These are phyloP conservation scores for Sinella curviseta DNA, from an alignment of 1,140 invertebrate species.

Conservation along the genomic window DNA sequence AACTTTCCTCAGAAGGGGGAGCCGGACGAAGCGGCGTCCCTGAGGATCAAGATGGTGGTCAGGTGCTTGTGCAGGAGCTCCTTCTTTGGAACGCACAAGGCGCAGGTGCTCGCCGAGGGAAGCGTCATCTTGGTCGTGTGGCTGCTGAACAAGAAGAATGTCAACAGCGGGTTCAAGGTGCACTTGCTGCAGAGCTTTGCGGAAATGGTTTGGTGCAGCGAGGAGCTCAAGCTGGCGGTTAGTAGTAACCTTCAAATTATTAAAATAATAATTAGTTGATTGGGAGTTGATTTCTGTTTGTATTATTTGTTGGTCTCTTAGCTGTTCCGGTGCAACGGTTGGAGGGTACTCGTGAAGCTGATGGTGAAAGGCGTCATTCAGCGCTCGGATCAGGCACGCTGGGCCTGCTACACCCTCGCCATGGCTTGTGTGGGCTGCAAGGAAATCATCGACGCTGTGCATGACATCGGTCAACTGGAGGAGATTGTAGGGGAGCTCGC, in stretches of 20 bases:
- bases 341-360: constrained; percentile 23
- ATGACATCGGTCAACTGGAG: constrained; percentile 24
- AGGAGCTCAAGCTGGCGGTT: constrained; percentile 27
- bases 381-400: constrained; percentile 26
- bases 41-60: background rate
- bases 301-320: too few relatives aligned
- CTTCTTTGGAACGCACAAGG: constrained; percentile 41
- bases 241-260: background rate
- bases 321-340: constrained; percentile 23
- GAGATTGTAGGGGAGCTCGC: constrained; percentile 40
- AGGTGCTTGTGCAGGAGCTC: constrained; percentile 25
- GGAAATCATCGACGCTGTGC: background rate
- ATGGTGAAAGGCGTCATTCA: background rate
- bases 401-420: constrained; percentile 26
- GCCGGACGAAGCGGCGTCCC: background rate
- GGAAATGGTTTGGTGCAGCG: constrained; percentile 37
- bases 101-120: constrained; percentile 31
- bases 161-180: constrained; percentile 20
- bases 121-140: constrained; percentile 36
- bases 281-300: too few relatives aligned
- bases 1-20: constrained; percentile 17
- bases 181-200: constrained; percentile 35
- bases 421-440: background rate
- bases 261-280: too few relatives aligned
- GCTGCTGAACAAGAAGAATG: constrained; percentile 36